Base-by-base conservation (phyloP, 2,888 invertebrate genomes). In the Cryptocephalus moraei region DNA sequence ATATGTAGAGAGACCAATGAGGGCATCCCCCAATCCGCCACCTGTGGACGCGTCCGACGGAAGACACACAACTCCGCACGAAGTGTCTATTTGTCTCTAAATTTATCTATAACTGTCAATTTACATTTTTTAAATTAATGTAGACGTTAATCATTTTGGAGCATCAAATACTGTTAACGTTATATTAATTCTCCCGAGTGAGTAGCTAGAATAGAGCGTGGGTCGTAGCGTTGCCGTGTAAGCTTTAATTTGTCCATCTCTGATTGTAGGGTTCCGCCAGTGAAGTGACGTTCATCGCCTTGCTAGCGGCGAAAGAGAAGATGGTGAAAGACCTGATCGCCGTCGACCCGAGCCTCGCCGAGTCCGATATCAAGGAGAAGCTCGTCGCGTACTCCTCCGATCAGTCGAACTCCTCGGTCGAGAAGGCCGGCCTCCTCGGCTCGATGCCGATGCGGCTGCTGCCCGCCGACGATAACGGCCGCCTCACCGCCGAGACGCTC, bases 401-500 rank as follows among this genome's bases (percentile, higher is more conserved):
- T 62, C 87, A 92, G 71, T 86, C 91, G 39, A 93, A 93, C 65
- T 91, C 91, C 1, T 91, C 91, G 1, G 87, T 93, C 8, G 92
- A 93, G 67, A 89, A 91, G 65, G 83, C 91, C 0, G 90, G 89
- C 3, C 73, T 88, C 32, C 70, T 93, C 44, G 87, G 84, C 0
- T 86, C 89, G 0, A 81, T 93, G 72, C 80, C 79, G 49, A 84
- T 92, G 76, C 75, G 82, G 49, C 72, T 89, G 38, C 67, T 94
- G 39, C 79, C 81, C 45, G 71, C 81, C 1, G 85, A 88, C 56
- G 72, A 76, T 39, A 77, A 84, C 55, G 82, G 84, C 40, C 71
- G 77, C 43, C 70, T 93, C 1, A 75, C 82, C 1, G 87, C 84
- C 1, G 75, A 78, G 22, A 79, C 81, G 1, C 67, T 94, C 3